Percentiles rank a stretch among this genome's conserved stretches.
Conservation (phyloP, 2,797 vertebrate genomes). For the Crypturellus tataupa region DNA sequence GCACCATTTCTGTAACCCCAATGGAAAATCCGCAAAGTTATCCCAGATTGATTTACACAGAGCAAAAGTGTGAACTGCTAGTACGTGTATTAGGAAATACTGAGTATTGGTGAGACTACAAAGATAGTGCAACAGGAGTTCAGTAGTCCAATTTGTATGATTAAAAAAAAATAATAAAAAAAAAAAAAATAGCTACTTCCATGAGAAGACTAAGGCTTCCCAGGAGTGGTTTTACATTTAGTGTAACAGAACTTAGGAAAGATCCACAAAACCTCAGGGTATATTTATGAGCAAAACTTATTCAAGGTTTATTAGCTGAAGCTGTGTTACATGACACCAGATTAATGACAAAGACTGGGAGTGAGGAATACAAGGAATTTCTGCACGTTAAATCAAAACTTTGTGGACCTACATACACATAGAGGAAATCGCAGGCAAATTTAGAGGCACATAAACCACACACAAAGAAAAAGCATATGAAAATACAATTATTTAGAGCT, state of each 20-base stretch:
- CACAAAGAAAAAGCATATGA: neutral
- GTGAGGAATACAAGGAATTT: slow-evolving; percentile 12
- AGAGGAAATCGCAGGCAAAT: neutral
- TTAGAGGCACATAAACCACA: neutral
- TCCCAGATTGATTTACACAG: neutral
- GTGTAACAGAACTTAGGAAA: neutral
- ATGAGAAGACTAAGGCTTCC: neutral
- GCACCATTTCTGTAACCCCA: neutral
- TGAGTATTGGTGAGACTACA: neutral
- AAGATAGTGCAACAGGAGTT: neutral
- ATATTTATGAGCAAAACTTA: slow-evolving; percentile 18
- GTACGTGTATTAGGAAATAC: neutral
- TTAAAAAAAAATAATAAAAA: neutral
- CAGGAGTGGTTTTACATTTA: slow-evolving; percentile 9
- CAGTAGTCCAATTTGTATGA: neutral
- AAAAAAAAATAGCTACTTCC: neutral
- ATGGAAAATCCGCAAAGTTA: neutral
- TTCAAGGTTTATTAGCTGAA: slow-evolving; percentile 35
- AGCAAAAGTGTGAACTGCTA: neutral
- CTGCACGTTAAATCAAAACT: neutral
- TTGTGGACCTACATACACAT: neutral
- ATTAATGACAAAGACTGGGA: neutral
- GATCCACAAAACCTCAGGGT: neutral
- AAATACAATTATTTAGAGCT: neutral
- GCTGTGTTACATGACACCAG: slow-evolving; percentile 10